Evolutionary conservation across 2,797 vertebrate species (phyloP), one percentile per base, ranked within the genome.

Genomic region (Acrossocheilus wenchowensis): DNA sequence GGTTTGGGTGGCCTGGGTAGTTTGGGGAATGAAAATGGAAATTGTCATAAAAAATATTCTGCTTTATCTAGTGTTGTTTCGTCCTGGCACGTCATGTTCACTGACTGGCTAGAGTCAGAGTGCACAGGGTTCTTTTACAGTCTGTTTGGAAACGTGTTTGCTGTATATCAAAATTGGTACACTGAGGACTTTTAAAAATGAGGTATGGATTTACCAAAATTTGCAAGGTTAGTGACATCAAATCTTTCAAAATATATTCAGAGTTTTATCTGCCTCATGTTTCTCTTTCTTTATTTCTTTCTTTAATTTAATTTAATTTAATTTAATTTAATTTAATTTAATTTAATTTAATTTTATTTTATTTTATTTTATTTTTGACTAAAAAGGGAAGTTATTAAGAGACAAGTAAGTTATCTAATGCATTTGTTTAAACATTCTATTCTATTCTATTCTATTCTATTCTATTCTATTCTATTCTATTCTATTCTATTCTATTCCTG

Each of bases 1-100:
- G 39, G 83, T 34, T 85, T 6, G 19, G n/a, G 14, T 78, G 48
- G 36, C 74, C 26, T 45, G 52, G 68, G 48, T 21, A 64, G 77
- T 66, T 80, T 41, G 21, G 17, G 36, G 34, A 84, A 81, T 68
- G 23, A 30, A 87, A 84, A 81, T 54, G 57, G 36, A 87, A 68
- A 68, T 41, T 1, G 62, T 78, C 26, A 34, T 48, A n/a, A 34
- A 60, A 48, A 62, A 3, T 23, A 48, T 62, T 43, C 21, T 54
- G 62, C 77, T 84, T 41, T 66, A n/a, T 84, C 43, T 66, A 14
- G 78, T 78, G 21, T 64, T 52, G 7, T 84, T 41, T 77, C 41
- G 8, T 43, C 36, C 60, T 52, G 54, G 36, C 57, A 17, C 6
- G 0, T 15, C 71, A 73, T 73, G 36, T 60, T 62, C 21, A 78